phyloP scores from a whole-genome alignment of 2,888 invertebrate species.

The Eupelmus urozonus region DNA sequence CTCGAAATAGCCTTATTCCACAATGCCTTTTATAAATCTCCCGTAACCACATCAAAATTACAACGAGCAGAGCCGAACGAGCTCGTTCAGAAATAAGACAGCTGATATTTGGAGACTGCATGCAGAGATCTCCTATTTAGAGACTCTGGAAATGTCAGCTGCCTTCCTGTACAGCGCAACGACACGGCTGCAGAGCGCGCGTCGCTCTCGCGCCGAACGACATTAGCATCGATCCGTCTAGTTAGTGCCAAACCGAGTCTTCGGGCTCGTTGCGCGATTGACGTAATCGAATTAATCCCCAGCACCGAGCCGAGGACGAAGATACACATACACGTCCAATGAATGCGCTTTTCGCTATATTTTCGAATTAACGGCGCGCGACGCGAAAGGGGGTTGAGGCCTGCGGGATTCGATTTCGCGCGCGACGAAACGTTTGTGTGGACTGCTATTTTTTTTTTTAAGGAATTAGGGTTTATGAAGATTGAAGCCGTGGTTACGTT shows the following conservation, averaged over 20 bases:
- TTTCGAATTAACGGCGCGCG: constrained; percentile 33
- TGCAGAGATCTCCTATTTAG: constrained; percentile 15
- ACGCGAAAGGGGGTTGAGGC: not conserved
- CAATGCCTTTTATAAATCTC: no score
- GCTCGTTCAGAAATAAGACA: constrained; percentile 28
- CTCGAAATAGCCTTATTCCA: no score
- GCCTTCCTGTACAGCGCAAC: not conserved
- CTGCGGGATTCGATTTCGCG: no score
- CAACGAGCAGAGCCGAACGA: no score
- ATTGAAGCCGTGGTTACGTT: not conserved
- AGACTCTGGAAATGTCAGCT: not conserved
- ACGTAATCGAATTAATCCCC: constrained; percentile 52
- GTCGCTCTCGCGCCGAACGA: constrained; percentile 22
- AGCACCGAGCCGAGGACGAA: not conserved
- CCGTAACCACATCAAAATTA: no score
- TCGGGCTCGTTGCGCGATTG: constrained; percentile 53
- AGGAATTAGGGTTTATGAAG: no score
- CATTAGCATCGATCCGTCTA: constrained; percentile 57
- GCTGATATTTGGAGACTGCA: constrained; percentile 14
- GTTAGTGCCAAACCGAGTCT: constrained; percentile 47
- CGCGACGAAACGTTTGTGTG: no score
- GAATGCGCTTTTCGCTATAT: constrained; percentile 37
- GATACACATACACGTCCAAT: not conserved
- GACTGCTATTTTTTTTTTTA: not conserved
- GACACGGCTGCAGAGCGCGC: not conserved